Percentiles rank a stretch among this genome's conserved stretches.
Evolutionary conservation across 2,113 vertebrate species (phyloP).

Genomic region (Hippoglossus stenolepis): DNA sequence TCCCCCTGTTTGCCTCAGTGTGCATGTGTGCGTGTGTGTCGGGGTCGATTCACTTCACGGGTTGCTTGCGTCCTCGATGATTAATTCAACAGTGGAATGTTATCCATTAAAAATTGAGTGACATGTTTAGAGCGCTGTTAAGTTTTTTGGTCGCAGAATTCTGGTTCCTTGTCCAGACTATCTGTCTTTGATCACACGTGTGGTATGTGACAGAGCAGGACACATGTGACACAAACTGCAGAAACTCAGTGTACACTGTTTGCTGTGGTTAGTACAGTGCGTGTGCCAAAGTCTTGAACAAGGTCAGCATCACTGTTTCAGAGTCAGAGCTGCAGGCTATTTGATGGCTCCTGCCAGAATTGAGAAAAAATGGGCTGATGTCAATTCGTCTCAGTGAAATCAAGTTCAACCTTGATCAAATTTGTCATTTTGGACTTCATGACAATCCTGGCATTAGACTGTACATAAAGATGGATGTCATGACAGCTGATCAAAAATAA

Average conservation of each 20-base stretch:
- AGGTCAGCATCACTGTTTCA: neutral
- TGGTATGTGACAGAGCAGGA: conserved; percentile 20
- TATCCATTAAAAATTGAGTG: conserved; percentile 61
- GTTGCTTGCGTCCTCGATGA: conserved; percentile 45
- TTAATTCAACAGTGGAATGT: conserved; percentile 66
- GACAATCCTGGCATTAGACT: neutral
- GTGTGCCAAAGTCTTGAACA: neutral
- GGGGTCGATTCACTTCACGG: conserved; percentile 44
- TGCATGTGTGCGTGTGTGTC: conserved; percentile 16
- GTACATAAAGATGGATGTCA: neutral
- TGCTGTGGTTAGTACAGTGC: conserved; percentile 8
- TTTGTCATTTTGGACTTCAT: neutral
- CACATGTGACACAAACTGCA: conserved; percentile 10
- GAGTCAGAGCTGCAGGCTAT: neutral
- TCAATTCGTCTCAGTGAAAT: neutral
- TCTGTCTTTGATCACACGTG: conserved; percentile 17
- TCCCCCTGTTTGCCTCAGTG: conserved; percentile 43
- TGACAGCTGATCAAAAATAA: too few species aligned
- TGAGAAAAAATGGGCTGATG: neutral
- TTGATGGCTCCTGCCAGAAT: neutral
- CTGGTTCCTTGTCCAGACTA: conserved; percentile 15
- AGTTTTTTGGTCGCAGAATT: neutral
- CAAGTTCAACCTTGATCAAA: neutral
- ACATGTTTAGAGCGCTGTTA: conserved; percentile 39
- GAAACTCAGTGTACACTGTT: neutral